phyloP scores from a whole-genome alignment of 2,888 invertebrate species.

The Drosophila anomelani region DNA sequence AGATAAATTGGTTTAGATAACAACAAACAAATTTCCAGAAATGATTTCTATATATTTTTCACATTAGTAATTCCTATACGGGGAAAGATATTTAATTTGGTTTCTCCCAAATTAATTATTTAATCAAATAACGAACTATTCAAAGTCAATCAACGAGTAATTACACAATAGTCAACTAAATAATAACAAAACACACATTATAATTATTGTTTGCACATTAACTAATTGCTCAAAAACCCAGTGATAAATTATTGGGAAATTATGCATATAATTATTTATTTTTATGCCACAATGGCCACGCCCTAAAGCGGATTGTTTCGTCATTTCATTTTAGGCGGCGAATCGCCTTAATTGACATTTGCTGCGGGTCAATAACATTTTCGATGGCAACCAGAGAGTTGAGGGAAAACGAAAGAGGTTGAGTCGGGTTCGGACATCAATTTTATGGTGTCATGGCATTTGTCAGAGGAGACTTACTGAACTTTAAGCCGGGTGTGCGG shows the following conservation, averaged over 20 bases:
- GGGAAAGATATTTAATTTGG: neutral
- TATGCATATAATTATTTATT: slow-evolving; percentile 23
- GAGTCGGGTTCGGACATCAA: slow-evolving; percentile 29
- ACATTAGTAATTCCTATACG: neutral
- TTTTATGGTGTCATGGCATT: slow-evolving; percentile 42
- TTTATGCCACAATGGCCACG: slow-evolving; percentile 5
- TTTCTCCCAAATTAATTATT: slow-evolving; percentile 4
- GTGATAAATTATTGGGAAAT: slow-evolving; percentile 14
- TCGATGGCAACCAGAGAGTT: slow-evolving; percentile 11
- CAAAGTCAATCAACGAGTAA: neutral
- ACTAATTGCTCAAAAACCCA: slow-evolving; percentile 5
- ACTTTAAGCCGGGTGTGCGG: slow-evolving; percentile 16
- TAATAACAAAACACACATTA: neutral
- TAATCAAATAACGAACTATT: neutral
- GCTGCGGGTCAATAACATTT: slow-evolving; percentile 68
- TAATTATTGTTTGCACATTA: slow-evolving; percentile 16
- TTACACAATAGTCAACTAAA: slow-evolving; percentile 15
- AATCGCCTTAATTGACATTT: slow-evolving; percentile 55
- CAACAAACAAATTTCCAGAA: no score
- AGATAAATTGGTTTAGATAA: neutral
- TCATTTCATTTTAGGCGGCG: slow-evolving; percentile 39
- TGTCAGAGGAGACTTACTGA: slow-evolving; percentile 17
- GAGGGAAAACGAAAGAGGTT: neutral
- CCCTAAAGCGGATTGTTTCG: slow-evolving; percentile 45
- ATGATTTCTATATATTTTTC: neutral